Conservation (phyloP, 2,113 vertebrate species). For the Nymphicus hollandicus region DNA sequence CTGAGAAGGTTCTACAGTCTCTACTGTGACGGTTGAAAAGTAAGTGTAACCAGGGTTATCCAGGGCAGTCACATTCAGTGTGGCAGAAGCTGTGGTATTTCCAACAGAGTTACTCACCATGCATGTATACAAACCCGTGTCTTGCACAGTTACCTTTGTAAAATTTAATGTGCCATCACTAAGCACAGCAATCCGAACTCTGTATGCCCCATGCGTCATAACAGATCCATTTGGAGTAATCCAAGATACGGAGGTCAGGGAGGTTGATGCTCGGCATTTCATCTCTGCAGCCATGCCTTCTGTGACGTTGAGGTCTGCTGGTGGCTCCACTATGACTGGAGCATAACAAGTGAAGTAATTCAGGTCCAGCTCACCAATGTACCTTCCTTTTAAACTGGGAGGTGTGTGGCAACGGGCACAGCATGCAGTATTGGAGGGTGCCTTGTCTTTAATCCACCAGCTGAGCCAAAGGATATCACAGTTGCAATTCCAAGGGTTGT, state of each 20-base stretch:
- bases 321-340: conserved; percentile 97
- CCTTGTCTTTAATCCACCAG: conserved; percentile 99
- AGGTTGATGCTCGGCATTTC: conserved; percentile 92
- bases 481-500: conserved; percentile 99
- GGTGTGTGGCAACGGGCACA: conserved; percentile 97
- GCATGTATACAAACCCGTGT: conserved; percentile 96
- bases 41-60: conserved; percentile 91
- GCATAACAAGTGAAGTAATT: conserved; percentile 98
- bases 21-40: conserved; percentile 97
- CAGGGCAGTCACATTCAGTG: conserved; percentile 92
- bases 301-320: conserved; percentile 94
- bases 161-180: conserved; percentile 97
- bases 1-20: conserved; percentile 94
- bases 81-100: conserved; percentile 97
- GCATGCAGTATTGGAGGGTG: conserved; percentile 95
- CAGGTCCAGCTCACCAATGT: conserved; percentile 96
- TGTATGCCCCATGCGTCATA: conserved; percentile 95
- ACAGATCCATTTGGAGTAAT: conserved; percentile 97
- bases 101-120: conserved; percentile 99
- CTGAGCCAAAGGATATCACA: conserved; percentile 98
- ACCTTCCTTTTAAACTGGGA: conserved; percentile 89
- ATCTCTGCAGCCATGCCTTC: conserved; percentile 97
- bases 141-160: conserved; percentile 96
- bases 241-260: conserved; percentile 97
- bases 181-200: conserved; percentile 94